A percentile compares a stretch with the other conserved stretches of the same genome.
These are phyloP conservation scores for Heliconius cydno DNA, from an alignment of 2,888 invertebrate genomes.

Conservation along the genomic window DNA sequence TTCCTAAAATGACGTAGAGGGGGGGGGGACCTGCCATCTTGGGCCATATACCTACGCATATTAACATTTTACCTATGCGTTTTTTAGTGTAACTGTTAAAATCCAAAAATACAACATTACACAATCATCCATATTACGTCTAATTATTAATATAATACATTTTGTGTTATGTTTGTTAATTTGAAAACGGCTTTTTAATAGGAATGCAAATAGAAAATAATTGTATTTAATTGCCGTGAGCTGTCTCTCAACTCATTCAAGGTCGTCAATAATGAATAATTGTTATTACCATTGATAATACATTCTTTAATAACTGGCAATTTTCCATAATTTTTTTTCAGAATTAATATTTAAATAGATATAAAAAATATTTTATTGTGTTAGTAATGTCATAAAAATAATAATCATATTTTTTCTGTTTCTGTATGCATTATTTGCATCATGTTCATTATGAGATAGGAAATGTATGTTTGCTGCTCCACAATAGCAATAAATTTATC, in stretches of 20 bases:
- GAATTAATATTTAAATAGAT: background rate
- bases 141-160: too few species aligned
- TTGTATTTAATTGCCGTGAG: slow-evolving; percentile 2
- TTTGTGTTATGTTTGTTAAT: background rate
- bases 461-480: background rate
- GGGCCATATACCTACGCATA: too few species aligned
- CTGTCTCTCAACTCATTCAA: background rate
- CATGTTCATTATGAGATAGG: background rate
- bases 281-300: background rate
- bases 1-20: too few species aligned
- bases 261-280: background rate
- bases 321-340: too few species aligned
- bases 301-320: background rate
- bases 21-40: too few species aligned
- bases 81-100: too few species aligned
- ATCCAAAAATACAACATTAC: too few species aligned
- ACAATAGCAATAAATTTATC: background rate
- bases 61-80: too few species aligned
- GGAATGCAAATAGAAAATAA: slow-evolving; percentile 10
- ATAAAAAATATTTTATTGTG: slow-evolving; percentile 1
- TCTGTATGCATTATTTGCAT: background rate
- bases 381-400: background rate
- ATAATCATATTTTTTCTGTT: background rate
- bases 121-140: too few species aligned
- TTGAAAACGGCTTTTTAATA: background rate